A percentile compares a stretch with the other conserved stretches of the same genome.
phyloP scores from a whole-genome alignment of 2,888 invertebrate genomes.

The Parnassius mnemosyne region DNA sequence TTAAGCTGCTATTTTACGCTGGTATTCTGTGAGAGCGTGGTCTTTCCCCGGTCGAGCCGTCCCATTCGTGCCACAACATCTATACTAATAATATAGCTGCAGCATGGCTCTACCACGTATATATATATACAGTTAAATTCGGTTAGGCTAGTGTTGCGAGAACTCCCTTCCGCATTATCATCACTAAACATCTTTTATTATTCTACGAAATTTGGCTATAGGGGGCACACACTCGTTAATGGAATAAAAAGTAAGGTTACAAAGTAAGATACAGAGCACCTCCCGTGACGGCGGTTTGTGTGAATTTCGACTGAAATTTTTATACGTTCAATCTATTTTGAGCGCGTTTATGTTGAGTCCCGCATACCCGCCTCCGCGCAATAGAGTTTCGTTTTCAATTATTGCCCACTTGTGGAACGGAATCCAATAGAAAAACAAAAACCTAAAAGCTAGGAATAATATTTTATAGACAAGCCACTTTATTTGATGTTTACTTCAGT shows the following conservation, averaged over 20 bases:
- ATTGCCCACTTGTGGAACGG: constrained; percentile 80
- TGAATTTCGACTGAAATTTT: constrained; percentile 80
- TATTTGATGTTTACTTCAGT: constrained; percentile 76
- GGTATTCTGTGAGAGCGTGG: too few relatives aligned
- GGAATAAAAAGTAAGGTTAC: constrained; percentile 81
- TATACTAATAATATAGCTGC: too few relatives aligned
- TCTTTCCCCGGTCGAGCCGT: too few relatives aligned
- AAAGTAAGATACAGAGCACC: constrained; percentile 78
- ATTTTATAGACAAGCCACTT: constrained; percentile 76
- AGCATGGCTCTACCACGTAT: too few relatives aligned
- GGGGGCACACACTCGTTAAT: constrained; percentile 78
- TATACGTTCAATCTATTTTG: constrained; percentile 79
- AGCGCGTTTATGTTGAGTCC: constrained; percentile 77
- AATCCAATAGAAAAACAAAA: constrained; percentile 75
- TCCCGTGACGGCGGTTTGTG: constrained; percentile 75
- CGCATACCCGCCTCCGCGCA: constrained; percentile 70
- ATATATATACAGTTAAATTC: constrained; percentile 70
- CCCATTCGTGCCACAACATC: too few relatives aligned
- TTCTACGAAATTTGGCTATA: constrained; percentile 78
- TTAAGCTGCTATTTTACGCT: too few relatives aligned
- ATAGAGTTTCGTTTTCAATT: constrained; percentile 80
- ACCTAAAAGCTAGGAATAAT: constrained; percentile 70
- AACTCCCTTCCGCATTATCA: constrained; percentile 72
- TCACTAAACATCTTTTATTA: constrained; percentile 80
- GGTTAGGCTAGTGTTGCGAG: constrained; percentile 62